Percentiles rank a stretch among this genome's conserved stretches.
phyloP scores from a whole-genome alignment of 2,113 vertebrate species.

The Psammodynastes pulverulentus region DNA sequence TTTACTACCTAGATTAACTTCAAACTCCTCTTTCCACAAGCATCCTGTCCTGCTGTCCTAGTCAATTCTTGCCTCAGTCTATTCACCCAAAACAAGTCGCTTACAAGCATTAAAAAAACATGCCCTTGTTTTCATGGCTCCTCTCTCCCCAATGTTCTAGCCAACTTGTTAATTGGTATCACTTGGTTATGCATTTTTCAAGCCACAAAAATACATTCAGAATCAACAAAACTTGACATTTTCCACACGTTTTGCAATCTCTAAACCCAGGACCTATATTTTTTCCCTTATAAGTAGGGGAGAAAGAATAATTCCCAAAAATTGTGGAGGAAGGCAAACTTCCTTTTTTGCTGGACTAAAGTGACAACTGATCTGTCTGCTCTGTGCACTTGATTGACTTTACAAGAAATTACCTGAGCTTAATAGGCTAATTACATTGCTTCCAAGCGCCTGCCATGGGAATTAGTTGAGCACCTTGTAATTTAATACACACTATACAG shows the following conservation, averaged over 20 bases:
- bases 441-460: conserved; percentile 58
- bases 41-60: not conserved
- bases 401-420: conserved; percentile 86
- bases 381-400: conserved; percentile 72
- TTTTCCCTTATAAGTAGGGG: not conserved
- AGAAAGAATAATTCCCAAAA: not conserved
- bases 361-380: conserved; percentile 66
- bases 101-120: not conserved
- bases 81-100: not conserved
- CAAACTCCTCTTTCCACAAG: not conserved
- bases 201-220: not conserved
- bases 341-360: conserved; percentile 7
- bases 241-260: not conserved
- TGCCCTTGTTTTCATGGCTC: not conserved
- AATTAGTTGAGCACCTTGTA: conserved; percentile 61
- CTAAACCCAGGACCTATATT: too few relatives aligned
- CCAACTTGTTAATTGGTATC: not conserved
- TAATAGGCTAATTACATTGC: conserved; percentile 93
- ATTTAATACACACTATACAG: conserved; percentile 37
- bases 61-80: not conserved
- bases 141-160: not conserved
- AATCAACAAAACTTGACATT: not conserved
- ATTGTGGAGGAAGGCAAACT: not conserved
- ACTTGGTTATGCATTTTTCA: not conserved
- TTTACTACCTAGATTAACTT: not conserved